Conservation (phyloP, 2,888 invertebrate species). For the Heteropelma amictum region DNA sequence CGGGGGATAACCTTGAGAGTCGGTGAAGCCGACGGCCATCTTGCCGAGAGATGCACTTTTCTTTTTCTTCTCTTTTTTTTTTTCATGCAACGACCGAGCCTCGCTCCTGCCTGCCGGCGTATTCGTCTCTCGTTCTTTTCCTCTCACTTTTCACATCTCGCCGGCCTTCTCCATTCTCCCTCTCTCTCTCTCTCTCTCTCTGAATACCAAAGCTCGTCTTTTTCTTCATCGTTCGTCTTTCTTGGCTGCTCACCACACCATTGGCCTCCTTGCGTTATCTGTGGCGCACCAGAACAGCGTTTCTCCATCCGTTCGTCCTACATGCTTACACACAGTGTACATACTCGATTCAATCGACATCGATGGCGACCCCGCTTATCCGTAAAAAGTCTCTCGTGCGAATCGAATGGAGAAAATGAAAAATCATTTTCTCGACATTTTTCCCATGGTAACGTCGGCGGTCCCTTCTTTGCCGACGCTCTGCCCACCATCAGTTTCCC, state of each 20-base stretch:
- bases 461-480: too few species aligned
- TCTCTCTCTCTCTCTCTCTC: conserved; percentile 35
- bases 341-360: too few species aligned
- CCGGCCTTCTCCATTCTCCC: conserved; percentile 39
- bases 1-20: conserved; percentile 73
- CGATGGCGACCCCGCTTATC: too few species aligned
- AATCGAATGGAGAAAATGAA: too few species aligned
- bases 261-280: conserved; percentile 54
- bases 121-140: conserved; percentile 53
- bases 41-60: conserved; percentile 73
- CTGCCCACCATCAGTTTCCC: too few species aligned
- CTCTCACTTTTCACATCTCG: conserved; percentile 45
- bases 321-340: too few species aligned
- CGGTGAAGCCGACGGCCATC: conserved; percentile 74
- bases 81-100: conserved; percentile 67
- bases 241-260: conserved; percentile 42
- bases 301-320: conserved; percentile 75
- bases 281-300: conserved; percentile 55
- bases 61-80: conserved; percentile 59
- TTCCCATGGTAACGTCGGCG: too few species aligned
- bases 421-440: too few species aligned
- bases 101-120: conserved; percentile 46
- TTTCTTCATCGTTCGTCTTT: conserved; percentile 34
- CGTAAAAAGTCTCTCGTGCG: too few species aligned
- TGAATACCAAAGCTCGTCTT: conserved; percentile 20